Evolutionary conservation across 2,113 vertebrate genomes (phyloP), one percentile per base, ranked within the genome.

Genomic region (Pangasianodon hypophthalmus): DNA sequence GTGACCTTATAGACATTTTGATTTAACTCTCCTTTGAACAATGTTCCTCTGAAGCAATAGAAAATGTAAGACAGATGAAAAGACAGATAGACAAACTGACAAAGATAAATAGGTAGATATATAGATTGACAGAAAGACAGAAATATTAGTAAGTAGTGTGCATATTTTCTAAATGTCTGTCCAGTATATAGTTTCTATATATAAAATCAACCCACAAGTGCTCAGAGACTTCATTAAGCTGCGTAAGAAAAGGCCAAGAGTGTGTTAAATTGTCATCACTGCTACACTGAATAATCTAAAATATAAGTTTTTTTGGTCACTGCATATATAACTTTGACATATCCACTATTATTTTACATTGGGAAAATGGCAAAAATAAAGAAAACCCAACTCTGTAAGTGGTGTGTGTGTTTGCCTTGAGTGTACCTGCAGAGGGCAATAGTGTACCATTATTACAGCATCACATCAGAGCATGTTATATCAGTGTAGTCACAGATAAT

Each of bases 401-500:
- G 46, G 1, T 54, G 29, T 24, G 10, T 83, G 21, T 50, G 64
- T 21, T 77, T 32, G 13, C 26, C 11, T 44, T 56, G 19, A 56
- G 8, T 84, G n/a, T 26, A 54, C 71, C 85, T 90, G 85, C 54
- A 92, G 89, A 73, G 89, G 88, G 88, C 81, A 90, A 84, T 69
- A 90, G 26, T 75, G 87, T 81, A 7, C 1, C 24, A 13, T 58
- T 16, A 67, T 44, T 50, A 44, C n/a, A 79, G 41, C 60, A 29
- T 26, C 14, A 8, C 54, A 46, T 88, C 29, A 80, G 73, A 48
- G 32, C 62, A 64, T 29, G 29, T 89, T 84, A 10, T n/a, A 89
- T 64, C 37, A 37, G 60, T 69, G 62, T 54, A 69, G 60, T 44
- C 77, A 26, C 41, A 75, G 69, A 83, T n/a, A 84, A 84, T 73